Base-by-base conservation (phyloP, 2,113 vertebrate species). In the Gambusia affinis region DNA sequence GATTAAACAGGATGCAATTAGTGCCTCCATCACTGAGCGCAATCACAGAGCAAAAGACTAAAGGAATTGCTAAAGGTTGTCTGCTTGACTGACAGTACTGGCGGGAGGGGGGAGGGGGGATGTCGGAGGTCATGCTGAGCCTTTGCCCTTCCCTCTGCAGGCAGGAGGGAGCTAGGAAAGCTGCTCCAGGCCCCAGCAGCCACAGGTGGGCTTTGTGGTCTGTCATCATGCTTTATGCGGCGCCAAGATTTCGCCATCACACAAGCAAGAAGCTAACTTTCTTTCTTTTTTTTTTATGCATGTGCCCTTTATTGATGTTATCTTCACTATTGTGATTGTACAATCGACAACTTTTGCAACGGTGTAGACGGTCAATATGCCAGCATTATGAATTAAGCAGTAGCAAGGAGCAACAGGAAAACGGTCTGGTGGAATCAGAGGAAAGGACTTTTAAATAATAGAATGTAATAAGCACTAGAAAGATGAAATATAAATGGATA, bases 91-190 rank as follows among this genome's bases (percentile, higher is more conserved):
- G 92, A 81, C 93, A 91, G 84, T 57, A 67, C 35, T 67, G 83
- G 67, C 83, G 28, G 63, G 14, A 60, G 88, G 85, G 75, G 51
- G 68, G 8, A 60, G 17, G 64, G 88, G 85, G 75, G 51, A 68
- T 10, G 67, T 61, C 30, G 15, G 74, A 67, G 86, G 77, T 85
- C 90, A 70, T 76, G 86, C 90, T 87, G 92, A 22, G 92, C n/a
- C 72, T 73, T 33, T 91, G 91, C 82, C 92, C 91, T 92, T 91
- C 83, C 89, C 67, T 51, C 63, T 79, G 69, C 70, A 78, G 68
- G 81, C 72, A 73, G 87, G 89, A 67, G 85, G 80, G 63, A 73
- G 77, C 68, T 61, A 67, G 72, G 42, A 80, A 57, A 57, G 51
- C 51, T 57, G 51, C 51, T 67, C 70, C 33, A n/a, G 73, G 78